Conservation (phyloP, 2,113 vertebrate genomes). For the Octodon degus region DNA sequence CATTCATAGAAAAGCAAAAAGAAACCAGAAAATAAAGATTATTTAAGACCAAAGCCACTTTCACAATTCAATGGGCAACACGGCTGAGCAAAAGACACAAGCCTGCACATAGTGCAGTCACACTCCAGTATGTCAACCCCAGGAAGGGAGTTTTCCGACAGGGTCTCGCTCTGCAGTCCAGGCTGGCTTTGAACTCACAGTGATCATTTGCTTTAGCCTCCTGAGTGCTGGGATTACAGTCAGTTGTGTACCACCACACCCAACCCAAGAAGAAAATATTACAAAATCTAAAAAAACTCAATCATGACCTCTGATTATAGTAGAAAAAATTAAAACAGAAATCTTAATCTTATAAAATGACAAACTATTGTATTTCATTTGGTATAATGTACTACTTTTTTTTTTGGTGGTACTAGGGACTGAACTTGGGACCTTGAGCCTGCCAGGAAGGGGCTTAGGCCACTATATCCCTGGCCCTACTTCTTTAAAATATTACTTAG, state of each 20-base stretch:
- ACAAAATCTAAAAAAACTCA: background rate
- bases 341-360: constrained; percentile 37
- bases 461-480: no score
- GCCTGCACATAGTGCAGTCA: no score
- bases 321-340: background rate
- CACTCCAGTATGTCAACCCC: no score
- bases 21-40: background rate
- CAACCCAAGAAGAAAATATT: background rate
- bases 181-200: background rate
- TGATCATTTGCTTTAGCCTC: background rate
- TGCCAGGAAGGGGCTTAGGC: no score
- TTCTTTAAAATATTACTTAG: background rate
- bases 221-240: background rate
- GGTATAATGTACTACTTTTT: background rate
- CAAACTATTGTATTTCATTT: background rate
- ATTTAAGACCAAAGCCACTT: background rate
- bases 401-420: no score
- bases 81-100: no score
- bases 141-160: no score
- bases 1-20: background rate
- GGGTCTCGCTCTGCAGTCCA: background rate
- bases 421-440: no score
- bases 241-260: background rate
- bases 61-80: background rate
- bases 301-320: background rate